Conservation (phyloP, 2,888 invertebrate genomes). For the Plutella xylostella region DNA sequence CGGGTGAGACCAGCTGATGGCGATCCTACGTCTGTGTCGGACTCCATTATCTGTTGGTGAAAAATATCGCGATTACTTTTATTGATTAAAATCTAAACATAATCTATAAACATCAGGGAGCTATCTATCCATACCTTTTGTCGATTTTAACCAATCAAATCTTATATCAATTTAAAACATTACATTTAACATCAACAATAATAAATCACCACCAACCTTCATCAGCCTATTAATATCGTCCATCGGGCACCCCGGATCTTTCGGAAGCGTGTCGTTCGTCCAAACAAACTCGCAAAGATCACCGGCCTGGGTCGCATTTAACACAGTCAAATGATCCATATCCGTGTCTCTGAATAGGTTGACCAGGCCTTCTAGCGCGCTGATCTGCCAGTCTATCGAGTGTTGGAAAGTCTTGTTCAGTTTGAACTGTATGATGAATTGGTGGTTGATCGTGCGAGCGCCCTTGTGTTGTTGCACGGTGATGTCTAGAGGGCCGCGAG, state of each 20-base stretch:
- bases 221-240: constrained; percentile 77
- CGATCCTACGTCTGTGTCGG: constrained; percentile 60
- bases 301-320: constrained; percentile 70
- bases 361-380: constrained; percentile 33
- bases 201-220: constrained; percentile 58
- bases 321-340: constrained; percentile 76
- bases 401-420: constrained; percentile 63
- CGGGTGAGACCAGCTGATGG: constrained; percentile 72
- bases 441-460: constrained; percentile 83
- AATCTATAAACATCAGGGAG: too few species aligned
- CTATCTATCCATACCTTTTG: too few species aligned
- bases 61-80: neutral
- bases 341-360: constrained; percentile 72
- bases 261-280: constrained; percentile 88
- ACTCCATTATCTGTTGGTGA: constrained; percentile 48
- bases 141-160: neutral
- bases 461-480: constrained; percentile 86
- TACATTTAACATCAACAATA: neutral
- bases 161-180: neutral
- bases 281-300: constrained; percentile 79
- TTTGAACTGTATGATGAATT: constrained; percentile 77
- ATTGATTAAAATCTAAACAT: too few species aligned
- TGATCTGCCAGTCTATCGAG: constrained; percentile 79
- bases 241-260: constrained; percentile 81
- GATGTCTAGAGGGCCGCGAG: constrained; percentile 79